Evolutionary conservation across 35 echinoderm and acorn worm genomes (phyloP), one percentile per base, ranked within the genome.

Genomic region (Apostichopus californicus): DNA sequence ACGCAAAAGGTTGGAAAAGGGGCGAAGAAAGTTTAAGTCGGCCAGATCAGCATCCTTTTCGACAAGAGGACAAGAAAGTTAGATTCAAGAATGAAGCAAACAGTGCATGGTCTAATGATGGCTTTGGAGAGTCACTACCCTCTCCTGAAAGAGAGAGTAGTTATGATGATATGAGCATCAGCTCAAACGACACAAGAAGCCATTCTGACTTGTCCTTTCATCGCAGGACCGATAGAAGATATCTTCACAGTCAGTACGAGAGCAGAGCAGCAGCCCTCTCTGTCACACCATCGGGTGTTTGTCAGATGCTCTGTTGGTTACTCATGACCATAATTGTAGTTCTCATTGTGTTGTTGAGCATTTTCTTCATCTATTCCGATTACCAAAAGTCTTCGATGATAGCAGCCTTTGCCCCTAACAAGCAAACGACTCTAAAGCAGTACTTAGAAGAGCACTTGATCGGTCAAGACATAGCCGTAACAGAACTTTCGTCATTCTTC

Each of bases 221-320:
- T 2, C n/a, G n/a, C 71, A 20, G 15, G 0, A 83, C 26, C 8
- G 81, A 85, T 14, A 85, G 81, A 55, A 85, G 57, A 5, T 17
- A 11, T 1, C 81, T 85, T 13, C 15, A 85, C 23, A 54, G 57
- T 5, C n/a, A 59, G 81, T 58, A 85, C 6, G 20, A 85, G 5
- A 85, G 54, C 7, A 25, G 14, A 85, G 20, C 4, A 58, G 55
- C 55, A 14, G 81, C 81, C 1, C 1, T 85, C 11, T 8, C 57
- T 85, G 57, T n/a, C 8, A 25, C 34, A 15, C 26, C 81, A 9
- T 4, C 12, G 1, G 5, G 81, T 17, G 57, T 54, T 58, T 85
- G 81, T 59, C 81, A 85, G 14, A 58, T 58, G 81, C 54, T 56
- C 57, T 85, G 81, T 55, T 85, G 81, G 81, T 60, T 85, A 9